Percentiles rank a stretch among this genome's conserved stretches.
phyloP scores from a whole-genome alignment of 2,113 vertebrate genomes.

The Puntigrus tetrazona region DNA sequence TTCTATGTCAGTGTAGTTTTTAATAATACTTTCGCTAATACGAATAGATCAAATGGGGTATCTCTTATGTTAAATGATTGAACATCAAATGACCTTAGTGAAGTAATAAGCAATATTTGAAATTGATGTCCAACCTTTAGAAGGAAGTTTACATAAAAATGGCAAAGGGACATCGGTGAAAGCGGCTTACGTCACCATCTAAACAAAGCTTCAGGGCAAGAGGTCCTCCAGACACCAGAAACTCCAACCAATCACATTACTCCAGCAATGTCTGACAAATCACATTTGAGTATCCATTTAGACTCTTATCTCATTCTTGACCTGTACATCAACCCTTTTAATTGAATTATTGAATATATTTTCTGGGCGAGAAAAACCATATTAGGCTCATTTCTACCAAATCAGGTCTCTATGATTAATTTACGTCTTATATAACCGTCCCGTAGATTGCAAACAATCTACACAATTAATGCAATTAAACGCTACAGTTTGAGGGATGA shows the following conservation, averaged over 20 bases:
- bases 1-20: neutral
- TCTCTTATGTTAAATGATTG: neutral
- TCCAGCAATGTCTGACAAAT: neutral
- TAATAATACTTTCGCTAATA: neutral
- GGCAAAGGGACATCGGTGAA: neutral
- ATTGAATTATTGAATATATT: neutral
- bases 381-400: neutral
- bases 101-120: neutral
- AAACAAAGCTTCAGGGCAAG: neutral
- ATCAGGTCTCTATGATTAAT: neutral
- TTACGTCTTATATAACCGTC: neutral
- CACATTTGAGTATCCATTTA: neutral
- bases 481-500: constrained; percentile 33
- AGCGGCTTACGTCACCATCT: neutral
- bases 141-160: neutral
- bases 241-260: neutral
- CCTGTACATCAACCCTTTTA: neutral
- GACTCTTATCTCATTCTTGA: neutral
- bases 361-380: neutral
- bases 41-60: neutral
- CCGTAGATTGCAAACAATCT: neutral
- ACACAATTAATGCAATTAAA: constrained; percentile 44
- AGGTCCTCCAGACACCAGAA: neutral
- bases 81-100: neutral
- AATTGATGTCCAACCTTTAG: neutral